Conservation (phyloP, 37 sponge, comb jelly and placozoan species). For the Crambe crambe region DNA sequence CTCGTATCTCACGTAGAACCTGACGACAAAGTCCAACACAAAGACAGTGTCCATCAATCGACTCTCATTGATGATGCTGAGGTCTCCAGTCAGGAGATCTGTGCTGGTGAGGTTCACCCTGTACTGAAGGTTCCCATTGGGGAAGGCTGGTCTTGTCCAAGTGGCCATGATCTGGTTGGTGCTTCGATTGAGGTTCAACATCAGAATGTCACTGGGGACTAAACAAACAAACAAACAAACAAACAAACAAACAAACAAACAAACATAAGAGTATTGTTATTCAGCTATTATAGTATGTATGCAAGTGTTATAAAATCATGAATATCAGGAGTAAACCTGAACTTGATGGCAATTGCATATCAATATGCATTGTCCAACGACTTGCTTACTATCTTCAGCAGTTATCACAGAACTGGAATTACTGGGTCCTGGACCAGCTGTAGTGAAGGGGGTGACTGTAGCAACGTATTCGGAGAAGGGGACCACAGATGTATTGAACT, state of each 20-base stretch:
- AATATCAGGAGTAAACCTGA: too few species aligned
- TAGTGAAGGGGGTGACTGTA: constrained; percentile 15
- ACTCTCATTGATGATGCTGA: neutral
- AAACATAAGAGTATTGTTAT: neutral
- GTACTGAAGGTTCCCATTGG: constrained; percentile 36
- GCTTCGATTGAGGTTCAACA: neutral
- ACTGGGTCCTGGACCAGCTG: constrained; percentile 8
- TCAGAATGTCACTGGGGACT: neutral
- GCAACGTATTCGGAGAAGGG: constrained; percentile 23
- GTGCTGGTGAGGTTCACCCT: neutral
- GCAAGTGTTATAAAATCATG: too few species aligned
- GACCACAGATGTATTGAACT: neutral
- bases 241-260: neutral
- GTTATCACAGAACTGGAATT: neutral
- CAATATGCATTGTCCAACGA: too few species aligned
- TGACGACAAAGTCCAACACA: neutral
- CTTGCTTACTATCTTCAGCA: constrained; percentile 1
- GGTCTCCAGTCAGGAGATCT: neutral
- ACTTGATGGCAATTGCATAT: too few species aligned
- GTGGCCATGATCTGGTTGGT: constrained; percentile 10
- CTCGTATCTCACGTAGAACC: neutral
- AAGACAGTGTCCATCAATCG: neutral
- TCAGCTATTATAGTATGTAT: too few species aligned
- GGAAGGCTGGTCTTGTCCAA: constrained; percentile 19
- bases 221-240: neutral